Evolutionary conservation across 2,797 vertebrate species (phyloP).

Genomic region (Sternotherus odoratus): DNA sequence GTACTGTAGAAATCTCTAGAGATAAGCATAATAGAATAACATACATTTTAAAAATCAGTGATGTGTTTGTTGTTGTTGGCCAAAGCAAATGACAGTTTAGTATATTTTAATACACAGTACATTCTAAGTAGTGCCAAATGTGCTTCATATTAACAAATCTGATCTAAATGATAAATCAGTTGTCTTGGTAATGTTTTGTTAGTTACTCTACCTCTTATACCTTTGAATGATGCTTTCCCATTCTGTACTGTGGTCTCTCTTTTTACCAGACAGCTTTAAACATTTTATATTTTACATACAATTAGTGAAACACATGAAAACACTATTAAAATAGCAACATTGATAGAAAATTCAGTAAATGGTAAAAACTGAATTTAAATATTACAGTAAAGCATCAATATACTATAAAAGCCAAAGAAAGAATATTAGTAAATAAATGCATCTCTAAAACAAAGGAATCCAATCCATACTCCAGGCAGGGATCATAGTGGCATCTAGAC

Average conservation of each 20-base stretch:
- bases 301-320: conserved; percentile 2
- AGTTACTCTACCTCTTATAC: background rate
- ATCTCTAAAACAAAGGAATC: background rate
- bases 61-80: conserved; percentile 43
- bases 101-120: background rate
- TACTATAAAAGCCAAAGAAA: background rate
- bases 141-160: conserved; percentile 15
- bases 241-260: conserved; percentile 9
- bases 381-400: conserved; percentile 1
- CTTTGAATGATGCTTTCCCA: conserved; percentile 28
- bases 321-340: background rate
- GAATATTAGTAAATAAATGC: background rate
- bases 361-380: background rate
- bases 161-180: conserved; percentile 10
- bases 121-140: background rate
- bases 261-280: background rate
- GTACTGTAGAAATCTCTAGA: conserved; percentile 40
- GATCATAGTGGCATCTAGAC: background rate
- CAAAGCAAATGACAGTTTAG: conserved; percentile 4
- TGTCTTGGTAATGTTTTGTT: background rate
- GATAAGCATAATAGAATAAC: conserved; percentile 10
- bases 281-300: background rate
- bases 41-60: conserved; percentile 43
- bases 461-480: background rate
- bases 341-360: background rate